Evolutionary conservation across 2,797 vertebrate species (phyloP).

Genomic region (Spea hammondii): DNA sequence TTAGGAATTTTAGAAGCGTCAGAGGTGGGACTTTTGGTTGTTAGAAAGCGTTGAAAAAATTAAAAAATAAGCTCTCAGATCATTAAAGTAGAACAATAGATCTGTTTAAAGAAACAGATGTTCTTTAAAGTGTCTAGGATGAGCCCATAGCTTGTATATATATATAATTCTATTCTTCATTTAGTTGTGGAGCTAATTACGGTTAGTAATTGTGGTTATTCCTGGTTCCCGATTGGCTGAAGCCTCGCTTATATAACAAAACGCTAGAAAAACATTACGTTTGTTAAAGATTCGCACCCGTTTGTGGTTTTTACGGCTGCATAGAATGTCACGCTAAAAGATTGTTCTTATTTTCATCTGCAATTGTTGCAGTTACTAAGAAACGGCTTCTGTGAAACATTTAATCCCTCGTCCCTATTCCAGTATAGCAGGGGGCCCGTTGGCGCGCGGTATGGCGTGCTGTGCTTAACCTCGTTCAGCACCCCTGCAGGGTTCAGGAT

Average conservation of each 20-base stretch:
- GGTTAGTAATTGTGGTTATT: conserved; percentile 9
- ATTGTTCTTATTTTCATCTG: conserved; percentile 8
- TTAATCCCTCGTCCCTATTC: conserved; percentile 17
- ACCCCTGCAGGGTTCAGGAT: neutral
- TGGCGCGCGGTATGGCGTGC: neutral
- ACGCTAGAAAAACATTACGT: neutral
- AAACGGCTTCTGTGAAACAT: conserved; percentile 32
- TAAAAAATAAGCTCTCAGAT: too few species aligned
- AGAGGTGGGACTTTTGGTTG: too few species aligned
- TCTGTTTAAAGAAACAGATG: neutral
- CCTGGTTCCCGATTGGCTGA: neutral
- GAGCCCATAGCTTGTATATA: neutral
- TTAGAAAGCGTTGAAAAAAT: too few species aligned
- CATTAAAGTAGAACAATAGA: too few species aligned
- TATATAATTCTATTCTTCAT: neutral
- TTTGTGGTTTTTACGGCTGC: neutral
- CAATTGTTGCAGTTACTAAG: conserved; percentile 26
- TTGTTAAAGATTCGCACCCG: conserved; percentile 4
- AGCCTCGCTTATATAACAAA: neutral
- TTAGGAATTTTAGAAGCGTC: too few species aligned
- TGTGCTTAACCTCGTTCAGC: conserved; percentile 10
- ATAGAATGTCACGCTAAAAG: conserved; percentile 22
- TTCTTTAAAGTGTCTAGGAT: neutral
- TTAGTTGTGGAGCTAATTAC: neutral
- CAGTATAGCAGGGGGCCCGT: neutral